Conservation (phyloP, 1,140 invertebrate species). For the Trissolcus basalis region DNA sequence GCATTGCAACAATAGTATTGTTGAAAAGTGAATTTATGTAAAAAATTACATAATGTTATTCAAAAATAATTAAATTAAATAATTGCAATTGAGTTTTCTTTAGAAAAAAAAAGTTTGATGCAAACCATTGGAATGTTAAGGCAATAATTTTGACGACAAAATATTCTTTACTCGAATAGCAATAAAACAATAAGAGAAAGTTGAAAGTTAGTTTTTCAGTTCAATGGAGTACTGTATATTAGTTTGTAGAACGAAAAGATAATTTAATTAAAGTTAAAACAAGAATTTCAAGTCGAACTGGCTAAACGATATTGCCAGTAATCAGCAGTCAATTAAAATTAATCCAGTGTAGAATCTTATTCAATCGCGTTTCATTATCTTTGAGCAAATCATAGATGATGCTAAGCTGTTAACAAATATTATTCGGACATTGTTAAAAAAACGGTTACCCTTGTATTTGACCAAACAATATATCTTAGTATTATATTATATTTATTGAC, state of each 20-base stretch:
- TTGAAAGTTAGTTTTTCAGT: constrained; percentile 41
- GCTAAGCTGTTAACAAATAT: too few relatives aligned
- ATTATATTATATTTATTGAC: too few relatives aligned
- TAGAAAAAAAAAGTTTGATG: too few relatives aligned
- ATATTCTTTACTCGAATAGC: constrained; percentile 24
- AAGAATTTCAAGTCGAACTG: constrained; percentile 30
- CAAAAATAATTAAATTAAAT: too few relatives aligned
- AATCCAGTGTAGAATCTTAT: not conserved
- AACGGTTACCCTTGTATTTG: too few relatives aligned
- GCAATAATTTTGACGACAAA: constrained; percentile 22
- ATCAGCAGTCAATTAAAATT: constrained; percentile 18
- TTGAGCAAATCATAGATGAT: not conserved
- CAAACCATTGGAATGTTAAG: too few relatives aligned
- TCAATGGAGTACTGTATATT: constrained; percentile 20
- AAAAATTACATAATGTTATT: too few relatives aligned
- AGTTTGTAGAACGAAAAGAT: constrained; percentile 38
- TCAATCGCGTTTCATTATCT: constrained; percentile 5
- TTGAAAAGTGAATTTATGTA: too few relatives aligned
- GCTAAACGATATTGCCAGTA: constrained; percentile 16
- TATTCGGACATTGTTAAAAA: too few relatives aligned
- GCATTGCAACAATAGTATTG: too few relatives aligned
- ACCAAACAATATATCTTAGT: too few relatives aligned
- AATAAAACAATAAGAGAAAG: constrained; percentile 51
- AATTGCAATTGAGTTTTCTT: too few relatives aligned
- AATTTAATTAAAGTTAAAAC: constrained; percentile 45